phyloP scores from a whole-genome alignment of 2,888 invertebrate species.

The Cremastobaeus sp. region DNA sequence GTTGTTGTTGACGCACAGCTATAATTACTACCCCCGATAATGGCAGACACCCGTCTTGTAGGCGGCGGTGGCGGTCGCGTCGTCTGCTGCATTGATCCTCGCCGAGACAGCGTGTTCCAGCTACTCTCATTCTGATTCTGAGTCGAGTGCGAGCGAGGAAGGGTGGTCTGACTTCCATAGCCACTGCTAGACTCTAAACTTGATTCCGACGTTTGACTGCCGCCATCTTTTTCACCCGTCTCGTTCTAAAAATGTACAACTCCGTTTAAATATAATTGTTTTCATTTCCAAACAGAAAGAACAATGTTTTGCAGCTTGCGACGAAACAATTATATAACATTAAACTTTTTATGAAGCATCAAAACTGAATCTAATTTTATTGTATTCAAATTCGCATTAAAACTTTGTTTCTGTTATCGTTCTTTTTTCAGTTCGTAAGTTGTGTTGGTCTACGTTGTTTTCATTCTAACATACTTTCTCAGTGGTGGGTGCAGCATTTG shows the following conservation, averaged over 20 bases:
- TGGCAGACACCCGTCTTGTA: conserved; percentile 87
- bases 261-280: too few species aligned
- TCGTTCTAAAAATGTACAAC: conserved; percentile 76
- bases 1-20: conserved; percentile 39
- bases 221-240: conserved; percentile 74
- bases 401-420: too few species aligned
- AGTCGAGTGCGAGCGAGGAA: conserved; percentile 78
- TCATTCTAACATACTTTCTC: conserved; percentile 41
- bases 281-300: too few species aligned
- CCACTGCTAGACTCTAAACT: conserved; percentile 88
- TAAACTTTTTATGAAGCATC: too few species aligned
- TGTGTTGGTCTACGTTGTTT: neutral
- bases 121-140: conserved; percentile 71
- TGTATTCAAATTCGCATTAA: too few species aligned
- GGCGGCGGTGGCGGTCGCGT: conserved; percentile 88
- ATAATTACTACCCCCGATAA: conserved; percentile 80
- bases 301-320: too few species aligned
- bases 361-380: too few species aligned
- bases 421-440: too few species aligned
- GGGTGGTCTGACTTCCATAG: conserved; percentile 87
- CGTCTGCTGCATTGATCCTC: conserved; percentile 81
- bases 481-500: conserved; percentile 35
- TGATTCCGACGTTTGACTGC: conserved; percentile 81
- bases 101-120: conserved; percentile 79
- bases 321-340: too few species aligned